Evolutionary conservation across 1,140 invertebrate species (phyloP), one percentile per base, ranked within the genome.

Genomic region (Orchesella cincta): DNA sequence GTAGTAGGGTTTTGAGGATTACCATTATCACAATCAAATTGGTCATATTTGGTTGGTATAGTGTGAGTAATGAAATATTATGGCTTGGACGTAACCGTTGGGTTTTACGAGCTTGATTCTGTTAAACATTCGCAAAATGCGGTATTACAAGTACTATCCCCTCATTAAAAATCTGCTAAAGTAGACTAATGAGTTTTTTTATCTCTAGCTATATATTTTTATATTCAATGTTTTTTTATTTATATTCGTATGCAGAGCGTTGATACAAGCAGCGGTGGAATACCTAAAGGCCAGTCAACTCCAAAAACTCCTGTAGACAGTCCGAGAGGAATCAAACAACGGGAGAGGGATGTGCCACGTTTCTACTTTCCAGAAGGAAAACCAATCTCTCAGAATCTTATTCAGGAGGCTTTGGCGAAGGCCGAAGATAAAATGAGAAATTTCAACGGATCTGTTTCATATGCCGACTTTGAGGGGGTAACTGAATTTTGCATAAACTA

Each of bases 281-380:
- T 67, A 2, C 62, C 62, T 5, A 67, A 67, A 67, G 62, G 62
- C 5, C 62, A 67, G 62, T 67, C 62, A 14, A 33, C 8, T 67
- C 62, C 62, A 23, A 67, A 67, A 67, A 67, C 62, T 29, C 62
- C 62, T 67, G 62, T 67, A 29, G 31, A 23, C 8, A 67, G 62
- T 67, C 62, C 62, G 26, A 34, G 71, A 5, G 26, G 71, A 8
- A 51, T 26, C 12, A 20, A n/a, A 12, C 36, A 2, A 12, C 2
- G 5, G 16, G 18, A 12, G 23, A 73, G 67, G 35, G 33, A 33
- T 39, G 74, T 82, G 23, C 81, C 81, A 28, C 79, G 78, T 29
- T 82, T 82, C 75, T 80, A 76, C 51, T 79, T 57, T 33, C 79
- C 81, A 31, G 79, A 80, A 74, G 81, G 79, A 29, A 78, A 78